Conservation (phyloP, 1,140 invertebrate species). For the Protaetia brevitarsis region DNA sequence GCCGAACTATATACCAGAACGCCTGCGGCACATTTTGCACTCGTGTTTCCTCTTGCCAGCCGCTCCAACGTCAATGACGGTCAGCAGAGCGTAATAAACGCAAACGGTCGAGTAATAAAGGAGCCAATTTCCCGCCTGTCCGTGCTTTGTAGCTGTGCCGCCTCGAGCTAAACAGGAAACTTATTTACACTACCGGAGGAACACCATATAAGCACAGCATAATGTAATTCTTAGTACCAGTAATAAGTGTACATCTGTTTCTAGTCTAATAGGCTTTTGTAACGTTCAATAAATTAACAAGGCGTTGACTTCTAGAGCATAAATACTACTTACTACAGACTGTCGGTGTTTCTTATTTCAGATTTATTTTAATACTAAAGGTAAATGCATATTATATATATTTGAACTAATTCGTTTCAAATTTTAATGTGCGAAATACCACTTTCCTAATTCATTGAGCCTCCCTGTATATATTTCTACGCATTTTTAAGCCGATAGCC, state of each 20-base stretch:
- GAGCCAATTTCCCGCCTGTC: constrained; percentile 1
- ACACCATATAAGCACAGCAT: too few species aligned
- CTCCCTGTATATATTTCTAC: too few species aligned
- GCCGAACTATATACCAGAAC: not conserved
- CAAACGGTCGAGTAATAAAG: constrained; percentile 11
- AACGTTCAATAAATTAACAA: constrained; percentile 4
- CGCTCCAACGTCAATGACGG: not conserved
- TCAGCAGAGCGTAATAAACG: not conserved
- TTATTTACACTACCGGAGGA: not conserved
- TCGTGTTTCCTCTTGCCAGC: not conserved
- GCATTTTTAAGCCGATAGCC: too few species aligned
- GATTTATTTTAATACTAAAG: too few species aligned
- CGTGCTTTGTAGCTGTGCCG: constrained; percentile 8
- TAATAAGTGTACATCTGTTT: not conserved
- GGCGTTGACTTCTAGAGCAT: too few species aligned
- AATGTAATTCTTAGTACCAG: too few species aligned
- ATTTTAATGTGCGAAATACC: too few species aligned
- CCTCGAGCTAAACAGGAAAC: not conserved
- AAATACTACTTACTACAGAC: too few species aligned
- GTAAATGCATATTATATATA: too few species aligned
- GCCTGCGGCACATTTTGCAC: not conserved
- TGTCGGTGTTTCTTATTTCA: too few species aligned
- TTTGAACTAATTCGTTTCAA: too few species aligned
- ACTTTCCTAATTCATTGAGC: too few species aligned
- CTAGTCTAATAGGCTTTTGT: not conserved